Base-by-base conservation (phyloP, 2,113 vertebrate genomes). In the Erinaceus europaeus region DNA sequence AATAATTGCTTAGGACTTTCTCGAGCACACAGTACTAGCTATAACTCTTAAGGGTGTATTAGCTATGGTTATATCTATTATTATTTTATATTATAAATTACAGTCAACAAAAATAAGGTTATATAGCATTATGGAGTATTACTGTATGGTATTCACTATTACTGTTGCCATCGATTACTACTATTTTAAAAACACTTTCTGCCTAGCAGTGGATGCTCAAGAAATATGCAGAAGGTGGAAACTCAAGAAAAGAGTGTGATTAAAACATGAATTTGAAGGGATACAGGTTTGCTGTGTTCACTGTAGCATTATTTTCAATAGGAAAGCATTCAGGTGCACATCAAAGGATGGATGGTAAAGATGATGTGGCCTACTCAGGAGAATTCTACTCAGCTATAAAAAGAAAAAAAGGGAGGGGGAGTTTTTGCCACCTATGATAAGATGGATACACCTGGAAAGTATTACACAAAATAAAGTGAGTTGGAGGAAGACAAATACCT, bases 121-220 rank as follows among this genome's bases (percentile, higher is more conserved):
- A 34, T 17, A 23, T 3, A 25, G 14, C 13, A 40, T n/a, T 46
- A 36, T n/a, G 11, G 1, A 9, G 8, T 12, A 91, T 52, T 87
- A 71, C 27, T 40, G 8, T 23, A 53, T n/a, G n/a, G n/a, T n/a
- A n/a, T n/a, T 68, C 1, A 68, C 4, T 48, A 84, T 65, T 25
- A 67, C 23, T 18, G 57, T 27, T 64, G 9, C 34, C 65, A 72
- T 67, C 50, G 64, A 3, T 52, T 77, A 52, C 65, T 64, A 75
- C 11, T 36, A 68, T 32, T 42, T 79, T 95, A 55, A n/a, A 90
- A 57, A 42, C 2, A 57, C 12, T 76, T 86, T 74, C 73, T n/a
- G n/a, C 11, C 55, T 62, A 85, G 61, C 36, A 84, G 38, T 4
- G 5, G 12, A 55, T 21, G 17, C 27, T 84, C 52, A 52, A 0